Evolutionary conservation across 2,888 invertebrate species (phyloP), one percentile per base, ranked within the genome.

Genomic region (Magallana nippona): DNA sequence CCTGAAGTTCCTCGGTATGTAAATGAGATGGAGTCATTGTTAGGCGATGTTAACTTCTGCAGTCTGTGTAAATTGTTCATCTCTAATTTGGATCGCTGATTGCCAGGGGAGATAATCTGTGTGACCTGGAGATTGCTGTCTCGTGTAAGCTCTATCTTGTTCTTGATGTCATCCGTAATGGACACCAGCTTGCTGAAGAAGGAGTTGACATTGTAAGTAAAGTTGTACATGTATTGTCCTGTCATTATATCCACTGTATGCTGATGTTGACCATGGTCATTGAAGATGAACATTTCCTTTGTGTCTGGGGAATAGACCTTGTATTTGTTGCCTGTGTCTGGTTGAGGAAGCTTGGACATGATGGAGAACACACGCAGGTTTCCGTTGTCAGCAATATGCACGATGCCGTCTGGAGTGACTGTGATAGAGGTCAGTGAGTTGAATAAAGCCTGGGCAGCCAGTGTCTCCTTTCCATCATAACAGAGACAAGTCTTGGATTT

Each of bases 191-290:
- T 97, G 93, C 99, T 99, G 79, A 98, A 98, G 93, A 98, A 98
- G 0, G 98, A 98, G 93, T 98, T 98, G 0, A 98, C 98, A 90
- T 98, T 98, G 95, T 99, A 99, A 44, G 98, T 95, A 95, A 99
- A 99, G 79, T 98, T 97, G 94, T 98, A 99, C 93, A 98, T 96
- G 8, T 97, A 97, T 94, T 98, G 97, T 79, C 97, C 98, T n/a
- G 98, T 98, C 79, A 98, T 97, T 86, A 99, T 95, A 94, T 98
- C 98, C 94, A 97, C 97, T 1, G 99, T 99, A 55, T 97, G 97
- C 55, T 98, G 97, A 94, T 99, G 99, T 94, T 99, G 99, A 0
- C 99, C 99, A 93, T 98, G 98, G 55, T 94, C 89, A 88, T 95
- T 95, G 90, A 95, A 95, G 13, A 93, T 89, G 88, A 94, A 95